A percentile compares a stretch with the other conserved stretches of the same genome.
Conservation (phyloP, 2,113 vertebrate genomes). For the Salvelinus sp. region DNA sequence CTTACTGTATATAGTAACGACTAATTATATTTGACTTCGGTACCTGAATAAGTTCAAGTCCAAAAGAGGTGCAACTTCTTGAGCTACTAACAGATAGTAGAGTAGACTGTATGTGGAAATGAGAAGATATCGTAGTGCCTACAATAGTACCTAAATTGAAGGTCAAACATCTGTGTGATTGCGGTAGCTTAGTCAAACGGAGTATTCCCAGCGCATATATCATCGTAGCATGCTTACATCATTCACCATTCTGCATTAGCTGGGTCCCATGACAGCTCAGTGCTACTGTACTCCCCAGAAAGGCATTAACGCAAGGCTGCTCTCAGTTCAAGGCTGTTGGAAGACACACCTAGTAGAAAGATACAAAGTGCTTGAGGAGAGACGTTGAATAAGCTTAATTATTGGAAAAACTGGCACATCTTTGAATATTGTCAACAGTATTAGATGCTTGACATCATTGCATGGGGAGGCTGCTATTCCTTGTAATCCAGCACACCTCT, state of each 20-base stretch:
- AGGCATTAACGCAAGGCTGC: conserved; percentile 51
- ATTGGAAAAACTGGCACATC: background rate
- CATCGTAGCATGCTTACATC: conserved; percentile 76
- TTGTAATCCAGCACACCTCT: too few relatives aligned
- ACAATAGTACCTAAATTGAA: too few relatives aligned
- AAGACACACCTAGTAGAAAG: conserved; percentile 59
- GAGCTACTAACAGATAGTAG: too few relatives aligned
- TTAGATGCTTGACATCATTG: too few relatives aligned
- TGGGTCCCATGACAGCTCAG: conserved; percentile 73
- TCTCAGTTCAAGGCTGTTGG: conserved; percentile 46
- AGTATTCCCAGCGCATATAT: conserved; percentile 34
- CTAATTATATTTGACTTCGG: background rate
- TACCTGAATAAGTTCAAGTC: background rate
- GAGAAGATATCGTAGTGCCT: too few relatives aligned
- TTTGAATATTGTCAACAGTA: too few relatives aligned
- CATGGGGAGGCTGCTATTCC: too few relatives aligned
- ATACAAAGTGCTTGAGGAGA: conserved; percentile 13
- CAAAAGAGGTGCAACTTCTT: background rate
- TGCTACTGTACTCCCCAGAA: conserved; percentile 69
- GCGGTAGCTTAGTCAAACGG: conserved; percentile 6
- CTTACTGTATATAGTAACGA: too few relatives aligned
- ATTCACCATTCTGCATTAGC: conserved; percentile 79
- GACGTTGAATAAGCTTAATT: too few relatives aligned
- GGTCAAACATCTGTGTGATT: background rate
- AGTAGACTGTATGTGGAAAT: too few relatives aligned